These are phyloP conservation scores for Cosmopolites sordidus DNA, from an alignment of 2,888 invertebrate species.

Conservation along the genomic window DNA sequence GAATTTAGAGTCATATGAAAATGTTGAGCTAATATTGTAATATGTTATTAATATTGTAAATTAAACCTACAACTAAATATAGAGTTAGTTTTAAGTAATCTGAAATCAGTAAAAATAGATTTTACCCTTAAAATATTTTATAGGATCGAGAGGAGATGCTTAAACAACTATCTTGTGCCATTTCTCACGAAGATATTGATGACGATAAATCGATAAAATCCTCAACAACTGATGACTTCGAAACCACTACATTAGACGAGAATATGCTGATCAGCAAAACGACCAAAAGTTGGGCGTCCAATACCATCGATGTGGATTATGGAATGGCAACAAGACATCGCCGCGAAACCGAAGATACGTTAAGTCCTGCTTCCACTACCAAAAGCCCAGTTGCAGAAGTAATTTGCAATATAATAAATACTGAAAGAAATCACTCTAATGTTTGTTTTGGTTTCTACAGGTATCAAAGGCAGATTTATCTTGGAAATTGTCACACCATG, in stretches of 20 bases:
- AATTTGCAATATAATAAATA: no score
- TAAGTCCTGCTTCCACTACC: conserved; percentile 37
- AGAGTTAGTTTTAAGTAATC: no score
- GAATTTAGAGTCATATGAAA: no score
- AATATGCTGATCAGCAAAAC: conserved; percentile 29
- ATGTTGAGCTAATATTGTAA: no score
- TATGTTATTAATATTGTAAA: no score
- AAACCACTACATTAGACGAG: conserved; percentile 25
- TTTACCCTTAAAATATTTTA: no score
- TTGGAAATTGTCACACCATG: conserved; percentile 18
- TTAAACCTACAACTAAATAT: no score
- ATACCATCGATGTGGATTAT: conserved; percentile 45
- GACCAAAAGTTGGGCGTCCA: conserved; percentile 45
- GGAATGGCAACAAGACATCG: conserved; percentile 46
- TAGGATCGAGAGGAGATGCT: conserved; percentile 62
- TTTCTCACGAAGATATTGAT: conserved; percentile 41
- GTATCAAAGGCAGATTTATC: conserved; percentile 9
- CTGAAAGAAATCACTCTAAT: no score
- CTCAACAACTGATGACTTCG: conserved; percentile 18
- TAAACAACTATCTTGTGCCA: conserved; percentile 56
- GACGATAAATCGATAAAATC: conserved; percentile 37
- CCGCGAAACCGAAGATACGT: conserved; percentile 46
- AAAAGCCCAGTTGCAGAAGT: conserved; percentile 33
- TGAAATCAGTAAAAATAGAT: no score
- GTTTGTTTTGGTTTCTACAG: conserved; percentile 6